These are phyloP conservation scores for Tyto alba DNA, from an alignment of 2,113 vertebrate genomes.

Conservation along the genomic window DNA sequence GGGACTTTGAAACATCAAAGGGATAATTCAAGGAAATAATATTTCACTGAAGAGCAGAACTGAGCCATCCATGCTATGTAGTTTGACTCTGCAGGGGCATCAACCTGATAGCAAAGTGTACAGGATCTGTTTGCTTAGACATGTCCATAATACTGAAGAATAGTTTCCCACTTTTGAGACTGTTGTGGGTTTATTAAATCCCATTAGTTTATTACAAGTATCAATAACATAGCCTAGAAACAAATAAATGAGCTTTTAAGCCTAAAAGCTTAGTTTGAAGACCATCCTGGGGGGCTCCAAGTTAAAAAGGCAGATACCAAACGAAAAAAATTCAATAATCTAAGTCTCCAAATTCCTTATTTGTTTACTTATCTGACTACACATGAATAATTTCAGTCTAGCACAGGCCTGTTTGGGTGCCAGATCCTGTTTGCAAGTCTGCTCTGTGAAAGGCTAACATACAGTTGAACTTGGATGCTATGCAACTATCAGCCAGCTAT, in stretches of 20 bases:
- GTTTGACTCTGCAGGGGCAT: background rate
- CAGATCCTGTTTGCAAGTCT: slow-evolving; percentile 55
- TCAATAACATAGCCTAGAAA: background rate
- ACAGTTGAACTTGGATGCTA: slow-evolving; percentile 23
- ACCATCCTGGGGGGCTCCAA: background rate
- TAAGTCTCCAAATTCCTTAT: slow-evolving; percentile 56
- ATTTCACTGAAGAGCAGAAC: background rate
- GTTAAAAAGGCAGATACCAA: background rate
- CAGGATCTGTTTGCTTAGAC: background rate
- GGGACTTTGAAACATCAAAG: background rate
- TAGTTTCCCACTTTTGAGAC: background rate
- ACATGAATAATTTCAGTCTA: slow-evolving; percentile 61
- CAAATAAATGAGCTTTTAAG: background rate
- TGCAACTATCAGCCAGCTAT: slow-evolving; percentile 17
- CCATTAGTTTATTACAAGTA: background rate
- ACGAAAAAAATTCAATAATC: background rate
- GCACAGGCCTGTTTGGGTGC: slow-evolving; percentile 55
- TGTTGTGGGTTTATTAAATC: background rate
- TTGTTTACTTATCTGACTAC: slow-evolving; percentile 61
- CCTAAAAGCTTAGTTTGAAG: background rate
- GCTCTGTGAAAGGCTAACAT: slow-evolving; percentile 29
- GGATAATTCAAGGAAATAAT: background rate
- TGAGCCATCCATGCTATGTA: background rate
- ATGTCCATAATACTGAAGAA: background rate
- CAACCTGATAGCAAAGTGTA: background rate